Conservation (phyloP, 2,113 vertebrate genomes). For the Falco punctatus region DNA sequence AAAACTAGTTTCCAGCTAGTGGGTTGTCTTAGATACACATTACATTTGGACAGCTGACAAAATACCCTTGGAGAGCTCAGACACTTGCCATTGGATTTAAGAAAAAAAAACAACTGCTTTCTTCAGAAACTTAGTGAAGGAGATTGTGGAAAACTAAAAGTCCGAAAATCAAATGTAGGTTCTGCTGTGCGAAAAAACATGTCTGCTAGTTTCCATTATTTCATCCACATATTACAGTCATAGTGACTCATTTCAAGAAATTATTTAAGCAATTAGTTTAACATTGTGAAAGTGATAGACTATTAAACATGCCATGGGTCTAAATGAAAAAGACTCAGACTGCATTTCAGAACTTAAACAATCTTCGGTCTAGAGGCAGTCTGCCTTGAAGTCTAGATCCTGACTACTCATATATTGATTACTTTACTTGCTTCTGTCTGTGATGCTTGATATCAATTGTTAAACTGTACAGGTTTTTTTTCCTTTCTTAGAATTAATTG, state of each 20-base stretch:
- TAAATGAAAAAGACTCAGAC: neutral
- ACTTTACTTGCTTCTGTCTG: neutral
- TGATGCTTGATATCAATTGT: neutral
- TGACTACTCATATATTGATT: neutral
- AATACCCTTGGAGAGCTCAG: neutral
- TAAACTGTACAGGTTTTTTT: neutral
- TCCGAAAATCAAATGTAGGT: neutral
- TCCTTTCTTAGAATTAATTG: neutral
- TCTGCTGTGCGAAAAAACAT: neutral
- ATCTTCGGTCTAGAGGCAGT: neutral
- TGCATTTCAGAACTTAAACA: neutral
- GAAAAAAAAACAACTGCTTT: neutral
- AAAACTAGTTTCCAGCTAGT: neutral
- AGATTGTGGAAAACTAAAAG: neutral
- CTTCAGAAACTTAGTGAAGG: neutral
- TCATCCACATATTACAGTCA: neutral
- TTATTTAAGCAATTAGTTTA: neutral
- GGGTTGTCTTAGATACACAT: neutral
- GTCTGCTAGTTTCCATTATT: neutral
- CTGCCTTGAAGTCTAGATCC: neutral
- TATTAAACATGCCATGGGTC: neutral
- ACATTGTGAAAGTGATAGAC: neutral
- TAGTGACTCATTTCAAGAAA: neutral
- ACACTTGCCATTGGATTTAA: slow-evolving; percentile 4
- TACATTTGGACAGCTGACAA: slow-evolving; percentile 11